Conservation (phyloP, 2,888 invertebrate species). For the Cremastobaeus sp. region DNA sequence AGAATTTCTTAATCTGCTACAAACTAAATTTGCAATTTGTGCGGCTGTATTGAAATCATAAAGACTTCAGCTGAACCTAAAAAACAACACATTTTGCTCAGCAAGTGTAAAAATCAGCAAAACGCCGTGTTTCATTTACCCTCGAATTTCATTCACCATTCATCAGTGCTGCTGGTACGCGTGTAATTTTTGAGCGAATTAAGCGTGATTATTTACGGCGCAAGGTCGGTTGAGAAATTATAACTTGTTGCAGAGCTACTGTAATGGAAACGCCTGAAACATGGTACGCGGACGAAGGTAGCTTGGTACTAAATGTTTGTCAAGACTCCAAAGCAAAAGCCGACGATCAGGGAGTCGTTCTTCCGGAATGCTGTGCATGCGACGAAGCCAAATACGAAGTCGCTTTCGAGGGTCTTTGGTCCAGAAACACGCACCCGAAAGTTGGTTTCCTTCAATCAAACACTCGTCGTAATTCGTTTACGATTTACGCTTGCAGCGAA, state of each 20-base stretch:
- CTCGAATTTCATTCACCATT: too few species aligned
- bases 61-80: too few species aligned
- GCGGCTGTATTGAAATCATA: too few species aligned
- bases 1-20: too few species aligned
- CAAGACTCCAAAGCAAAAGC: conserved; percentile 84
- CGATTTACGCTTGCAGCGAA: too few species aligned
- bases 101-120: too few species aligned
- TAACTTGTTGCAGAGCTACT: conserved; percentile 83
- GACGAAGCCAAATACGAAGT: conserved; percentile 97
- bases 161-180: too few species aligned
- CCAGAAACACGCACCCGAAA: conserved; percentile 95
- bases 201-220: conserved; percentile 3
- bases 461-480: too few species aligned
- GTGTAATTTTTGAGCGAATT: not conserved
- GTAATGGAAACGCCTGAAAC: conserved; percentile 87
- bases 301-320: conserved; percentile 88
- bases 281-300: conserved; percentile 92
- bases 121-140: too few species aligned
- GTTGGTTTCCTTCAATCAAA: conserved; percentile 61
- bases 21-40: too few species aligned
- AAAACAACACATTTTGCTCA: too few species aligned
- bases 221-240: conserved; percentile 40
- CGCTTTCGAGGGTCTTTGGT: conserved; percentile 96
- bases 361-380: conserved; percentile 91
- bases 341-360: conserved; percentile 79